Evolutionary conservation across 2,888 invertebrate genomes (phyloP).

Genomic region (Ernsta delagoae): DNA sequence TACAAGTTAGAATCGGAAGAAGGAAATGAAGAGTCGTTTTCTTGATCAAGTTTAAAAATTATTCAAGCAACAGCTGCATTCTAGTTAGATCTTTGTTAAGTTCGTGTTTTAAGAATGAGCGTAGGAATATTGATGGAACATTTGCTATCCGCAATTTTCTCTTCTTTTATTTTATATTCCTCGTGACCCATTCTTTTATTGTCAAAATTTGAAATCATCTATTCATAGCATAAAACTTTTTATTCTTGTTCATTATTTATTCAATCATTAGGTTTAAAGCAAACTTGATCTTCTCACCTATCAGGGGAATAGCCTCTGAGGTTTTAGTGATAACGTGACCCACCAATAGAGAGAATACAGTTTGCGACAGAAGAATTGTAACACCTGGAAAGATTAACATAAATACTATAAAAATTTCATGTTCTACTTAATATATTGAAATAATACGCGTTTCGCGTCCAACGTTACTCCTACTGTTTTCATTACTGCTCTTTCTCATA

Average conservation of each 20-base stretch:
- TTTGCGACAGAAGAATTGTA: slow-evolving; percentile 99
- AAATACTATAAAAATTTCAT: slow-evolving; percentile 64
- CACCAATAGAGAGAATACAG: slow-evolving; percentile 99
- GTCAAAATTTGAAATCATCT: slow-evolving; percentile 53
- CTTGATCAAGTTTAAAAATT: slow-evolving; percentile 56
- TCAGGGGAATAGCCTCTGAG: slow-evolving; percentile 99
- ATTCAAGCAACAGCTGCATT: slow-evolving; percentile 70
- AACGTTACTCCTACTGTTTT: slow-evolving; percentile 43
- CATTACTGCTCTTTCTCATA: slow-evolving; percentile 41
- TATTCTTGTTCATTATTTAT: slow-evolving; percentile 51
- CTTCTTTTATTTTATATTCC: slow-evolving; percentile 67
- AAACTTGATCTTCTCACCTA: slow-evolving; percentile 90
- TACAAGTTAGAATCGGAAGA: slow-evolving; percentile 62
- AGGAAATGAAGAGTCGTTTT: slow-evolving; percentile 64
- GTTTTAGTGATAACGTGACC: slow-evolving; percentile 99
- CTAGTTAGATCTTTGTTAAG: slow-evolving; percentile 72
- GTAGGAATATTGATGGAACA: slow-evolving; percentile 67
- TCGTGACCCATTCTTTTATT: slow-evolving; percentile 58
- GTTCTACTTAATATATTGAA: slow-evolving; percentile 42
- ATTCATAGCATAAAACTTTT: slow-evolving; percentile 50
- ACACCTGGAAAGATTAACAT: slow-evolving; percentile 95
- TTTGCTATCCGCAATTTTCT: slow-evolving; percentile 45
- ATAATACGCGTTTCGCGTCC: slow-evolving; percentile 52
- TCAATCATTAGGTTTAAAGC: slow-evolving; percentile 48
- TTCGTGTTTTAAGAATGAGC: slow-evolving; percentile 63